Evolutionary conservation across 1,140 invertebrate genomes (phyloP).

Genomic region (Planococcus citri): DNA sequence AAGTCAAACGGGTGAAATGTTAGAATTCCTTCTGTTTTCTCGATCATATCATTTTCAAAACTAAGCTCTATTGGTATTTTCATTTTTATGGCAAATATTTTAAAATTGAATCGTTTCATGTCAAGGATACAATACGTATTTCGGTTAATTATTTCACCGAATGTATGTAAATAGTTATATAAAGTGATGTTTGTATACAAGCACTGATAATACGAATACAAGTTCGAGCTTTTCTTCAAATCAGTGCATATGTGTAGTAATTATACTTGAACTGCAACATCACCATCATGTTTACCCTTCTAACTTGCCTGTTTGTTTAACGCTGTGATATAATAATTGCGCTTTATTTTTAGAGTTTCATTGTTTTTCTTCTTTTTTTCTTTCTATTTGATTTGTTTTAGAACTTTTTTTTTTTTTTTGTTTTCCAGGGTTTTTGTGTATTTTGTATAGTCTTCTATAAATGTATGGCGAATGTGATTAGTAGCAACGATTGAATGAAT

Average conservation of each 20-base stretch:
- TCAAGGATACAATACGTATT: background rate
- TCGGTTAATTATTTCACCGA: background rate
- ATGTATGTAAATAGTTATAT: too few relatives aligned
- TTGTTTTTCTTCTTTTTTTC: background rate
- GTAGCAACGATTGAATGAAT: background rate
- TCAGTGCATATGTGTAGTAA: background rate
- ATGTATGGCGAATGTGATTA: background rate
- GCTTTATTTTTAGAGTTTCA: background rate
- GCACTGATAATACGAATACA: too few relatives aligned
- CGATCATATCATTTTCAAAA: background rate
- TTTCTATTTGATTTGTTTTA: background rate
- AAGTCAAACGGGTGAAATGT: background rate
- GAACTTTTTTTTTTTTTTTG: background rate
- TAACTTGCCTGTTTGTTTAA: slow-evolving; percentile 9
- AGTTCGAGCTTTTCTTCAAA: too few relatives aligned
- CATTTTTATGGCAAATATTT: background rate
- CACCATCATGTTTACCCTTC: background rate
- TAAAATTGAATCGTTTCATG: background rate
- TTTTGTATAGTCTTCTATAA: background rate
- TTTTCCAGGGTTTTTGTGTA: background rate
- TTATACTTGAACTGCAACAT: background rate
- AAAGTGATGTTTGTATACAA: too few relatives aligned
- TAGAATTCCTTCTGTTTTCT: background rate
- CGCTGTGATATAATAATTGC: slow-evolving; percentile 16
- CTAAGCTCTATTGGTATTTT: background rate